Evolutionary conservation across 2,113 vertebrate species (phyloP).

Genomic region (Procavia capensis): DNA sequence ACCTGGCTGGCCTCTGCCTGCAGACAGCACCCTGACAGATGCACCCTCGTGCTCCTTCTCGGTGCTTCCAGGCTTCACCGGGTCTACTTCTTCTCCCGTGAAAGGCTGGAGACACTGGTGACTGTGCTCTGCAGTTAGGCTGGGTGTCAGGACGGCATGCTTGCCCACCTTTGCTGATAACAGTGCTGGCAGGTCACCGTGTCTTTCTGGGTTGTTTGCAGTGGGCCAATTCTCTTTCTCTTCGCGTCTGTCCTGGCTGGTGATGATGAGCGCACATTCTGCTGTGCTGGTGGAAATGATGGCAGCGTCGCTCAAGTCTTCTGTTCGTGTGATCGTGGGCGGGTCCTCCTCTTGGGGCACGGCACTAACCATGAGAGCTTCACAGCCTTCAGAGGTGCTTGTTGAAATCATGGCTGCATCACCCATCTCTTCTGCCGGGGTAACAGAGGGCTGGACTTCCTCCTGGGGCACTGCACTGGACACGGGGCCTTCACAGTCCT

Average conservation of each 20-base stretch:
- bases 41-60: slow-evolving; percentile 62
- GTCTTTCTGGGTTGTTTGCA: slow-evolving; percentile 36
- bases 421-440: slow-evolving; percentile 68
- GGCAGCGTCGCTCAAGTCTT: slow-evolving; percentile 67
- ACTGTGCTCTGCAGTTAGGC: slow-evolving; percentile 52
- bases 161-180: slow-evolving; percentile 34
- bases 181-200: slow-evolving; percentile 49
- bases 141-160: slow-evolving; percentile 69
- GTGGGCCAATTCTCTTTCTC: slow-evolving; percentile 50
- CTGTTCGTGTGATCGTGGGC: slow-evolving; percentile 16
- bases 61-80: slow-evolving; percentile 56
- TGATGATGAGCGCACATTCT: slow-evolving; percentile 71
- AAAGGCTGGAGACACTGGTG: slow-evolving; percentile 37
- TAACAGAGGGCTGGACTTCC: slow-evolving; percentile 13
- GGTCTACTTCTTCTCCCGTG: neutral
- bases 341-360: slow-evolving; percentile 68
- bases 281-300: slow-evolving; percentile 80
- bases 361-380: slow-evolving; percentile 80
- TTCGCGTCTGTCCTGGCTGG: slow-evolving; percentile 47
- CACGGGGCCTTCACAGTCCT: slow-evolving; percentile 84
- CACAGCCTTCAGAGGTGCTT: slow-evolving; percentile 84
- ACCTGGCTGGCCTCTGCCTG: slow-evolving; percentile 61
- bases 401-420: slow-evolving; percentile 85
- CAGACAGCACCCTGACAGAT: slow-evolving; percentile 35
- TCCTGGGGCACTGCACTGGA: slow-evolving; percentile 80